A percentile compares a stretch with the other conserved stretches of the same genome.
These are phyloP conservation scores for Dipodomys ordii DNA, from an alignment of 2,113 vertebrate genomes.

Conservation along the genomic window DNA sequence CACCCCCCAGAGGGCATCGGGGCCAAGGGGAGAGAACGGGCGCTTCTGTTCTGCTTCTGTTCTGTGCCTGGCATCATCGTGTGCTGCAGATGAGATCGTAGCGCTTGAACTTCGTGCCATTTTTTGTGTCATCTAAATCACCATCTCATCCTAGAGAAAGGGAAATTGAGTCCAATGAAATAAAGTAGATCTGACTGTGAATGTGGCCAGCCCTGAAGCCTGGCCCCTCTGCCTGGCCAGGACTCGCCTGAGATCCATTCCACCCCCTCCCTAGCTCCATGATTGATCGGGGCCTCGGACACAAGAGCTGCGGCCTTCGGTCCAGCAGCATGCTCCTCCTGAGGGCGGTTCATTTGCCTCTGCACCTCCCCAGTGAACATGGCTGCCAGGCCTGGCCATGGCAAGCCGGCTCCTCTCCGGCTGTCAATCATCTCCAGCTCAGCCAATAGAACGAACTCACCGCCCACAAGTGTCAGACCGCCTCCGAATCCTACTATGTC, in stretches of 20 bases:
- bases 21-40: background rate
- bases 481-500: background rate
- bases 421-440: background rate
- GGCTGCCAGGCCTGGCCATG: rapidly evolving
- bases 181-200: background rate
- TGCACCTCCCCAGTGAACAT: rapidly evolving
- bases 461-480: rapidly evolving
- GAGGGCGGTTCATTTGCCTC: background rate
- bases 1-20: background rate
- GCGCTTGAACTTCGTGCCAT: background rate
- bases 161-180: background rate
- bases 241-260: background rate
- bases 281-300: background rate
- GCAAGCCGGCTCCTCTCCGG: no score
- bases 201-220: background rate
- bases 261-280: no score
- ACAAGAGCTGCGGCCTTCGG: rapidly evolving
- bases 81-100: background rate
- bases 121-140: background rate
- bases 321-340: background rate
- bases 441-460: background rate
- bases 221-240: background rate
- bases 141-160: background rate
- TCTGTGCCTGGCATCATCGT: background rate
- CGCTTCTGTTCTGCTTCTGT: no score